These are phyloP conservation scores for Ctenomys sociabilis DNA, from an alignment of 2,113 vertebrate genomes.

Conservation along the genomic window DNA sequence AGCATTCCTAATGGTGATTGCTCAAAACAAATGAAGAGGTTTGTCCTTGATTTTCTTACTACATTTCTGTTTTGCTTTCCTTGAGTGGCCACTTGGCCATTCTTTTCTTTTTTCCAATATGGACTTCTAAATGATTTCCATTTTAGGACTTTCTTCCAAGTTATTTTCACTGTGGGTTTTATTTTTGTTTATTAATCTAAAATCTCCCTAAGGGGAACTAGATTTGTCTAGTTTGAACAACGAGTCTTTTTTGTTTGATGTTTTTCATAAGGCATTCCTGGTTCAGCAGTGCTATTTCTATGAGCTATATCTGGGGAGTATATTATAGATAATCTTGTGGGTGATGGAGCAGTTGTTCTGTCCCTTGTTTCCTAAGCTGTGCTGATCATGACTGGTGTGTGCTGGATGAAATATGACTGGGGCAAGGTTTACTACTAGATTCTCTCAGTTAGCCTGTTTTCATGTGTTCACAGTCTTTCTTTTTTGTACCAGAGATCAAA, in stretches of 20 bases:
- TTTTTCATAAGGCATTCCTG: background rate
- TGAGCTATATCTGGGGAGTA: background rate
- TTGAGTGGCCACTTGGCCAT: background rate
- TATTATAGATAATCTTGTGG: background rate
- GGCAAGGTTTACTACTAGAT: background rate
- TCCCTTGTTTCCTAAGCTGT: too few relatives aligned
- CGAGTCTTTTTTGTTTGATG: background rate
- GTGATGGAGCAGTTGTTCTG: too few relatives aligned
- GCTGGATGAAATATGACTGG: background rate
- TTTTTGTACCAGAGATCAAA: too few relatives aligned
- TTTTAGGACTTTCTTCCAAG: background rate
- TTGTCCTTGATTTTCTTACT: background rate
- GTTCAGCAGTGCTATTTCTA: background rate
- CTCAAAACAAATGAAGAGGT: background rate
- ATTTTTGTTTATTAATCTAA: background rate
- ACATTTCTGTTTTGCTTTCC: background rate
- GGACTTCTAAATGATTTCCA: background rate
- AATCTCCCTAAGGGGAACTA: background rate
- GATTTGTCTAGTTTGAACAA: background rate
- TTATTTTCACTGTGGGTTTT: background rate
- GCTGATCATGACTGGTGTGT: background rate
- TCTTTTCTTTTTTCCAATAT: background rate
- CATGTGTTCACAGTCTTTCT: background rate
- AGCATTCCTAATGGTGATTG: too few relatives aligned
- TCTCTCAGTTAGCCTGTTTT: background rate